These are phyloP conservation scores for Pyxicephalus adspersus DNA, from an alignment of 2,113 vertebrate species.

Conservation along the genomic window DNA sequence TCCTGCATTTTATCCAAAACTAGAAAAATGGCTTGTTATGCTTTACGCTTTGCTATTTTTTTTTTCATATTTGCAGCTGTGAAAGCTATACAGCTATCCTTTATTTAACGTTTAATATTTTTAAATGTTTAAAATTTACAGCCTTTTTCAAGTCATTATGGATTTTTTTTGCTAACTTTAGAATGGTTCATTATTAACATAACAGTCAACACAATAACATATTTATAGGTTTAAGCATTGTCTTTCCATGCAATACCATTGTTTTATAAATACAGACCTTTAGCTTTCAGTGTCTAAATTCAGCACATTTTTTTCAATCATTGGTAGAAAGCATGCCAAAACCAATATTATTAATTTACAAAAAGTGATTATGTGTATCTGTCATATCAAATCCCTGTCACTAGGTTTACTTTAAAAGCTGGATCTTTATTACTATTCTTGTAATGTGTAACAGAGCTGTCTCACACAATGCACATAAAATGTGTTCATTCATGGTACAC, in stretches of 20 bases:
- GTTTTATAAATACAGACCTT: neutral
- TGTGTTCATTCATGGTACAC: conserved; percentile 8
- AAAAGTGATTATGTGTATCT: conserved; percentile 17
- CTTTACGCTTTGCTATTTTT: too few relatives aligned
- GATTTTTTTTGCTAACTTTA: too few relatives aligned
- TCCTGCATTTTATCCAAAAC: too few relatives aligned
- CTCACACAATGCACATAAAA: neutral
- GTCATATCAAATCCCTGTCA: conserved; percentile 18
- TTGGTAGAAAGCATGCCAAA: conserved; percentile 1
- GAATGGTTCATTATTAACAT: neutral
- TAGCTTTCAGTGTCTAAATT: neutral
- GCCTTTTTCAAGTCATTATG: too few relatives aligned
- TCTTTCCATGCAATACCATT: neutral
- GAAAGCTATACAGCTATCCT: too few relatives aligned
- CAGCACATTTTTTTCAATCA: conserved; percentile 1
- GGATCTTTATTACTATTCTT: neutral
- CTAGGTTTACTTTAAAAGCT: conserved; percentile 1
- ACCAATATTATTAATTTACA: conserved; percentile 12
- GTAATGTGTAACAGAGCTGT: conserved; percentile 15
- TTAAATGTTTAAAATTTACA: too few relatives aligned
- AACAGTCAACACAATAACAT: neutral
- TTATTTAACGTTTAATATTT: too few relatives aligned
- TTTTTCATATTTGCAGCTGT: too few relatives aligned
- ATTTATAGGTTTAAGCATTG: neutral
- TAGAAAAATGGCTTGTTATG: too few relatives aligned